Evolutionary conservation across 2,888 invertebrate genomes (phyloP), one percentile per base, ranked within the genome.

Genomic region (Chrysolina haemoptera): DNA sequence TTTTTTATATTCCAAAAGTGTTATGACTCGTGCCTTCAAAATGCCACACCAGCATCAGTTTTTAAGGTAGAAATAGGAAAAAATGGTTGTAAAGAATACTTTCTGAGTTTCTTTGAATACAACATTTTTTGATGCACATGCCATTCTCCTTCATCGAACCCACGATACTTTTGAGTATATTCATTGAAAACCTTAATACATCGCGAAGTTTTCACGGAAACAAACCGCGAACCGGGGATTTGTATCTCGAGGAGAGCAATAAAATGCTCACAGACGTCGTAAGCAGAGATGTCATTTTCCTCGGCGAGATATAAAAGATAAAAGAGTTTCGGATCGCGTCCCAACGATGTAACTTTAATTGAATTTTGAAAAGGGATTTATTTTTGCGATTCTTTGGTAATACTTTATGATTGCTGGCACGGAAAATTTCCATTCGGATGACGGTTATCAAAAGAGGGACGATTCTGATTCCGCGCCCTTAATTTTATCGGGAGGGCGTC

Each of bases 321-420:
- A n/a, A n/a, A 75, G 75, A 73, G 71, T 68, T 74, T 70, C 73
- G 50, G 70, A 71, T 73, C 67, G 74, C 72, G 10, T 62, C 70
- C 71, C 75, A 74, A 76, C 76, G 80, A 80, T 78, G 78, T 82
- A 84, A 85, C 82, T 86, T 85, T 85, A 85, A 85, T 86, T 85
- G 85, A 84, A 85, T 84, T 84, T 83, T 83, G 82, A 82, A 79
- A 81, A 80, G 83, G 83, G 86, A 85, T 85, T 86, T 84, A 84
- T 85, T 82, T 84, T 83, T 82, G 81, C 83, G 82, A 84, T 83
- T 85, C 83, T 82, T 85, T 83, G 79, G 82, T 86, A 86, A 86
- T 86, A 86, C 86, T 86, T 85, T 84, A 84, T 85, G 86, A 86
- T 85, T 86, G 86, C 86, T 86, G 85, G 85, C 77, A 79, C 78